Conservation (phyloP, 2,797 vertebrate genomes). For the Siniperca undulata region DNA sequence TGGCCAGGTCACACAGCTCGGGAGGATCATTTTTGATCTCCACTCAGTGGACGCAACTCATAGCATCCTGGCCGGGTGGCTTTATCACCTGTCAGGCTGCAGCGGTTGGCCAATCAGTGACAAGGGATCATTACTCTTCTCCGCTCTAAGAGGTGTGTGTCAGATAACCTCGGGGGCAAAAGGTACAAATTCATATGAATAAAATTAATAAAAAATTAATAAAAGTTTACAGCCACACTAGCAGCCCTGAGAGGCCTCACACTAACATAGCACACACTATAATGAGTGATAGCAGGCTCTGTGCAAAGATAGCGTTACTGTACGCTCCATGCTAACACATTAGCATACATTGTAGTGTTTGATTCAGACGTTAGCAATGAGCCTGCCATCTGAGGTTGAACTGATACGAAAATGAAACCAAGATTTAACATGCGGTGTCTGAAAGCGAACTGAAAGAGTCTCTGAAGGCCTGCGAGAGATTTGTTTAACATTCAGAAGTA, state of each 20-base stretch:
- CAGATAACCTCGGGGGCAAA: no score
- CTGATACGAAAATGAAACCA: background rate
- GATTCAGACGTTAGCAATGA: background rate
- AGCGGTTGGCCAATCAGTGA: background rate
- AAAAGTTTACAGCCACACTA: no score
- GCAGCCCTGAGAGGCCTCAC: no score
- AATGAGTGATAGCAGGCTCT: no score
- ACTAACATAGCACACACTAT: no score
- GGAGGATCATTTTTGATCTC: background rate
- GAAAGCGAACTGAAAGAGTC: slow-evolving; percentile 4
- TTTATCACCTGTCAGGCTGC: background rate
- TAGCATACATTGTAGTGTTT: background rate
- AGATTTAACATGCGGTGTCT: slow-evolving; percentile 1
- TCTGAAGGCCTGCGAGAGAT: background rate
- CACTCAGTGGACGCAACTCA: background rate
- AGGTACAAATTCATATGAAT: no score
- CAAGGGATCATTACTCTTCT: background rate
- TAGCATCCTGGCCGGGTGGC: background rate
- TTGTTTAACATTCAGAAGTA: slow-evolving; percentile 12
- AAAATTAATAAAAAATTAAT: no score
- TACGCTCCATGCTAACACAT: background rate
- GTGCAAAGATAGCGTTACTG: background rate
- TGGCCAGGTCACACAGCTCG: background rate
- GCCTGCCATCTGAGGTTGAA: no score
- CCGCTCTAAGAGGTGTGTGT: no score